Evolutionary conservation across 2,888 invertebrate species (phyloP).

Genomic region (Aleiodes leptofemur): DNA sequence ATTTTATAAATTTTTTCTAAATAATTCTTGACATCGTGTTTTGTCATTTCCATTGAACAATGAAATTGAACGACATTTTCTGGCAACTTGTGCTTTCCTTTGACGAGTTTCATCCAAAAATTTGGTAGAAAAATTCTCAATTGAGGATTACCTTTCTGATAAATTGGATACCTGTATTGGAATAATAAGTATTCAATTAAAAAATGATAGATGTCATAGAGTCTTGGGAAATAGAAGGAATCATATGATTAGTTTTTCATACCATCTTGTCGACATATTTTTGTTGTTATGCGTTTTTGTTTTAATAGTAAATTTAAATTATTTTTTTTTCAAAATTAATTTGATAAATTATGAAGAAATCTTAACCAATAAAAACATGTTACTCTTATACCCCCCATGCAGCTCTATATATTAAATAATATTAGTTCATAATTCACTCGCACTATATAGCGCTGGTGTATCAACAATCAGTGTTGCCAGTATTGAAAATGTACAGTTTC

Average conservation of each 20-base stretch:
- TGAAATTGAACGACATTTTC: slow-evolving; percentile 91
- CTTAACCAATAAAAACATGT: background rate
- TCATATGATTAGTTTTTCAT: slow-evolving; percentile 25
- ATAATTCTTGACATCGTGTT: slow-evolving; percentile 92
- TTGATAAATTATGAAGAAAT: background rate
- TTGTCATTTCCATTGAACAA: slow-evolving; percentile 96
- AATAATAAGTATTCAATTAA: background rate
- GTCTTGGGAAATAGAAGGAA: background rate
- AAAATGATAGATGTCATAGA: background rate
- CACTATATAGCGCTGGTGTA: too few species aligned
- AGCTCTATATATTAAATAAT: too few species aligned
- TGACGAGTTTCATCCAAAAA: slow-evolving; percentile 96
- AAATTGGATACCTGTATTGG: slow-evolving; percentile 88
- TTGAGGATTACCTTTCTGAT: slow-evolving; percentile 95
- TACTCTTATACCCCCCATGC: too few species aligned
- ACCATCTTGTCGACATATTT: slow-evolving; percentile 66
- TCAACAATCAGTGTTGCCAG: too few species aligned
- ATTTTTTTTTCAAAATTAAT: slow-evolving; percentile 23
- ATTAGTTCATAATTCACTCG: too few species aligned
- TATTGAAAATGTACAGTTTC: too few species aligned
- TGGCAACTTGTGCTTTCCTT: slow-evolving; percentile 81
- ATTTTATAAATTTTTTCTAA: slow-evolving; percentile 96
- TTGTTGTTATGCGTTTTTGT: background rate
- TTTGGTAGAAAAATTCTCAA: slow-evolving; percentile 94
- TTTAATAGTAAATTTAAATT: background rate